Conservation (phyloP, 2,888 invertebrate genomes). For the Plagodis dolabraria region DNA sequence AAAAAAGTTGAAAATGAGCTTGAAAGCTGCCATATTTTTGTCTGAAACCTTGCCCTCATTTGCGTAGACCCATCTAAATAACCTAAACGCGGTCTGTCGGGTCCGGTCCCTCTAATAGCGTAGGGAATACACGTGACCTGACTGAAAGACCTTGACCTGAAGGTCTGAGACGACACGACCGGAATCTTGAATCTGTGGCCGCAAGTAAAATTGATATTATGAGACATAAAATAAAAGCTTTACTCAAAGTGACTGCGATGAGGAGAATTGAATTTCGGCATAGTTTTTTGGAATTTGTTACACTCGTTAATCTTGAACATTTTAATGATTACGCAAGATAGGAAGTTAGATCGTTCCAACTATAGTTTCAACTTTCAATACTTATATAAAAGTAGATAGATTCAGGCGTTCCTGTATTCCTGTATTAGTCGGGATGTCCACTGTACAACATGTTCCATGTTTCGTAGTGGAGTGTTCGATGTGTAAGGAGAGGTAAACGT, state of each 20-base stretch:
- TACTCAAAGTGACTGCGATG: not conserved
- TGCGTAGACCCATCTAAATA: conserved; percentile 3
- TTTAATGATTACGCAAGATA: too few relatives aligned
- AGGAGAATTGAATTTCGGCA: not conserved
- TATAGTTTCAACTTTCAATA: too few relatives aligned
- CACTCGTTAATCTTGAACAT: too few relatives aligned
- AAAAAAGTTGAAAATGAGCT: not conserved
- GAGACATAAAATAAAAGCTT: not conserved
- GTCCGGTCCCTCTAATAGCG: conserved; percentile 1
- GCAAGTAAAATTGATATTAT: not conserved
- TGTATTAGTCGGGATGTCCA: too few relatives aligned
- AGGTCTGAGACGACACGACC: conserved; percentile 1
- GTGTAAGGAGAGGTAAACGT: too few relatives aligned
- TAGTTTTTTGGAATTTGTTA: too few relatives aligned
- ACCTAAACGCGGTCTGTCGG: not conserved
- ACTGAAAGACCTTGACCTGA: conserved; percentile 10
- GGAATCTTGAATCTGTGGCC: conserved; percentile 1
- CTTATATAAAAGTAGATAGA: too few relatives aligned
- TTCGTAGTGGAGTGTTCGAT: too few relatives aligned
- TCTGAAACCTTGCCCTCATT: conserved; percentile 6
- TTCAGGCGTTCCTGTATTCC: too few relatives aligned
- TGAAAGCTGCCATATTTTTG: not conserved
- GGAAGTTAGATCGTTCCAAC: too few relatives aligned
- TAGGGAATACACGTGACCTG: conserved; percentile 4
- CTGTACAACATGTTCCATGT: too few relatives aligned